Evolutionary conservation across 2,888 invertebrate genomes (phyloP).

Genomic region (Acleris laterana): DNA sequence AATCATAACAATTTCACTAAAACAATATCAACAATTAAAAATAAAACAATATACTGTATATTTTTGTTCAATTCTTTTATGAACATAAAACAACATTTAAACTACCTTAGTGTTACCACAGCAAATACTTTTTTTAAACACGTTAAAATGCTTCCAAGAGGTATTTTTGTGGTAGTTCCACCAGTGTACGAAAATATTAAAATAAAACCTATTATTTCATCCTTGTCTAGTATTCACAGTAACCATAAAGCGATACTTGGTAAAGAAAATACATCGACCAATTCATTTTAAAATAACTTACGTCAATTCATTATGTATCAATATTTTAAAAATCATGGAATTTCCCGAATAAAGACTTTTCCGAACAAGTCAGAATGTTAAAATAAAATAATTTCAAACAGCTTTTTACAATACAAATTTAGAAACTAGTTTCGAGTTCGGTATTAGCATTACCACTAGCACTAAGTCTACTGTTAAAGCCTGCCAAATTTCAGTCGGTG

Average conservation of each 20-base stretch:
- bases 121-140: too few species aligned
- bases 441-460: conserved; percentile 7
- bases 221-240: too few species aligned
- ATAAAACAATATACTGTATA: conserved; percentile 25
- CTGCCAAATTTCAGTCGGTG: too few species aligned
- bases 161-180: too few species aligned
- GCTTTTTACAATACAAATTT: conserved; percentile 24
- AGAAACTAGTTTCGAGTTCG: conserved; percentile 18
- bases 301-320: conserved; percentile 1
- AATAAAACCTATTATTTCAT: too few species aligned
- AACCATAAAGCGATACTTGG: background rate
- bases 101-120: background rate
- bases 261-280: background rate
- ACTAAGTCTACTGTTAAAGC: background rate
- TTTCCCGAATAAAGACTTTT: conserved; percentile 3
- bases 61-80: conserved; percentile 2
- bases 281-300: background rate
- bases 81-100: conserved; percentile 13
- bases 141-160: too few species aligned
- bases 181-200: too few species aligned
- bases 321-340: background rate
- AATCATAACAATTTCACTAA: conserved; percentile 26
- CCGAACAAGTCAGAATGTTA: background rate
- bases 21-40: conserved; percentile 34
- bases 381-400: background rate